Conservation (phyloP, 2,113 vertebrate genomes). For the Lynx canadensis region DNA sequence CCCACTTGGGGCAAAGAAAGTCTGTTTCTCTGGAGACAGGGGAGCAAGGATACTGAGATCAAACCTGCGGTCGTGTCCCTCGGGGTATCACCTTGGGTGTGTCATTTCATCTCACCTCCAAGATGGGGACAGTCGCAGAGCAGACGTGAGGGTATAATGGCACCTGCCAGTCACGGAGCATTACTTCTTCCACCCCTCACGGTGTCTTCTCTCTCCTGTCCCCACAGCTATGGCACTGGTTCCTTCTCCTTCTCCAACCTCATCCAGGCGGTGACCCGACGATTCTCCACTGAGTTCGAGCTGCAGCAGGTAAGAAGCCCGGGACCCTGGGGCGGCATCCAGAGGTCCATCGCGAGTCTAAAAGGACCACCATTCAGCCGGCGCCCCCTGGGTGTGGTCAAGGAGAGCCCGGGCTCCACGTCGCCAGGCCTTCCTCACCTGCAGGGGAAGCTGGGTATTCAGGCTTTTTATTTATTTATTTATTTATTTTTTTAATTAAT, state of each 20-base stretch:
- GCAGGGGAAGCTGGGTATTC: background rate
- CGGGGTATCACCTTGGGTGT: rapidly evolving
- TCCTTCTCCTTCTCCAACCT: slow-evolving; percentile 93
- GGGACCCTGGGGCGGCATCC: background rate
- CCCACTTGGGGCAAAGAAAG: background rate
- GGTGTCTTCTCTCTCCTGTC: rapidly evolving
- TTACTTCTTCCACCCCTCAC: rapidly evolving
- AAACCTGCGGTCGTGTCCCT: background rate
- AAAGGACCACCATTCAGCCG: background rate
- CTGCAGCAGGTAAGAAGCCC: slow-evolving; percentile 89
- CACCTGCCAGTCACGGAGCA: rapidly evolving
- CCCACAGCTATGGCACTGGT: slow-evolving; percentile 90
- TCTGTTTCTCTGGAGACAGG: background rate
- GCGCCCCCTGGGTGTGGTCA: background rate
- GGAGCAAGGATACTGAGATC: background rate
- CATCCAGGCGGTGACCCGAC: slow-evolving; percentile 84
- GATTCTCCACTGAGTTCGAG: slow-evolving; percentile 89
- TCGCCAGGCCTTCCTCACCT: background rate
- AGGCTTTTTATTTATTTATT: background rate
- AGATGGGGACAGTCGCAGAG: background rate
- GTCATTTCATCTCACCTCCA: background rate
- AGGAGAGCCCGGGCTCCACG: rapidly evolving
- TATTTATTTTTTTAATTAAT: too few relatives aligned
- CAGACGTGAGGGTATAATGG: background rate
- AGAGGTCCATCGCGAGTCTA: background rate